These are phyloP conservation scores for Myripristis murdjan DNA, from an alignment of 2,797 vertebrate genomes.

Conservation along the genomic window DNA sequence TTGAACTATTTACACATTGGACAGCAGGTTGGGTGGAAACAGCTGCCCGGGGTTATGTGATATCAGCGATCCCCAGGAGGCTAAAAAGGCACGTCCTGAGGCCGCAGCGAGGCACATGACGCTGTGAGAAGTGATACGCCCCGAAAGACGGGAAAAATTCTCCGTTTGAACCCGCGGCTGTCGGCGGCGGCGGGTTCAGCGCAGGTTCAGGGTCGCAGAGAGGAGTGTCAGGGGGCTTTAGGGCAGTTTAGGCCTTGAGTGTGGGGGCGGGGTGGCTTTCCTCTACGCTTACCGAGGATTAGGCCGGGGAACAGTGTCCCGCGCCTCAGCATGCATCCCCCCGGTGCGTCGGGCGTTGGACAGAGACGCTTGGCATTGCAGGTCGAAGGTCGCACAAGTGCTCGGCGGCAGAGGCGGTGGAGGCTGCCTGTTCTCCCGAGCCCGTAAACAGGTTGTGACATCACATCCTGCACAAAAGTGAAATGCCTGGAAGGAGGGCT, in stretches of 20 bases:
- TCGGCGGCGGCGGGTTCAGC: slow-evolving; percentile 40
- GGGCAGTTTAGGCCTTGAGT: slow-evolving; percentile 10
- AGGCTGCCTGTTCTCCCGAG: slow-evolving; percentile 45
- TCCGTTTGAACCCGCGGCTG: slow-evolving; percentile 34
- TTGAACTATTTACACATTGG: slow-evolving; percentile 73
- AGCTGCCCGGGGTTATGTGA: slow-evolving; percentile 81
- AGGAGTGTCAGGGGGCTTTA: slow-evolving; percentile 26
- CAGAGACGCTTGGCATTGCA: slow-evolving; percentile 17
- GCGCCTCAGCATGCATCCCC: slow-evolving; percentile 16
- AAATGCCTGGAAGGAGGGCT: slow-evolving; percentile 61
- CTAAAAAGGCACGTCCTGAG: slow-evolving; percentile 60
- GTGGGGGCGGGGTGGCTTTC: slow-evolving; percentile 15
- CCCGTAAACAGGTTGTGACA: slow-evolving; percentile 85
- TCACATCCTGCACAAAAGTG: slow-evolving; percentile 77
- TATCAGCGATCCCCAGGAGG: slow-evolving; percentile 58
- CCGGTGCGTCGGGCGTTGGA: slow-evolving; percentile 27
- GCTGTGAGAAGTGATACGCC: slow-evolving; percentile 51
- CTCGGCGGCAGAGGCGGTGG: not conserved
- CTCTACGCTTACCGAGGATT: slow-evolving; percentile 59
- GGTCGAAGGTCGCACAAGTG: slow-evolving; percentile 60
- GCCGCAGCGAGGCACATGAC: slow-evolving; percentile 41
- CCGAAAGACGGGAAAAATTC: slow-evolving; percentile 62
- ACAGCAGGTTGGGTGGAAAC: slow-evolving; percentile 63
- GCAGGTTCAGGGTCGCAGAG: slow-evolving; percentile 45
- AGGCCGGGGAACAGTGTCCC: slow-evolving; percentile 40